Base-by-base conservation (phyloP, 2,797 vertebrate genomes). In the Poecile montanus region DNA sequence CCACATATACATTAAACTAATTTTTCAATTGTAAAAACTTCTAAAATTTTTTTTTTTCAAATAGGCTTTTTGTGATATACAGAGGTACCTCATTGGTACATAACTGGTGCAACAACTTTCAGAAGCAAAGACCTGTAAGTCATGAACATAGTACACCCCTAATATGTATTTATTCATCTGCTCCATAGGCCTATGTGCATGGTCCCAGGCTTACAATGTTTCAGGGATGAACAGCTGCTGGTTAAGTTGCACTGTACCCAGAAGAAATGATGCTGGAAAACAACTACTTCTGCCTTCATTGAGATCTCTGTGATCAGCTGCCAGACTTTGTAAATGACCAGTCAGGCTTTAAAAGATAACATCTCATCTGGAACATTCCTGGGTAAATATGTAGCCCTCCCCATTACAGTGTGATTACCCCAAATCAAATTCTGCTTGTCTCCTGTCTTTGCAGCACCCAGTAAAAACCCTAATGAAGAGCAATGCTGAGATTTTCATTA, bases 141-240 rank as follows among this genome's bases (percentile, higher is more conserved):
- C 44, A 22, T 34, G 36, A 58, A 12, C 8, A 29, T 14, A 42
- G 15, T 16, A 22, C 5, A 29, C 1, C 5, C 4, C 3, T 66
- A 34, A 51, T 7, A 4, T 23, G 13, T 13, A 16, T 13, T 18
- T 13, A 32, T 26, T 38, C 18, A 34, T 3, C 11, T 10, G 20
- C 7, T 17, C 21, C 26, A 1, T 2, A 36, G 10, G 11, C 4
- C 8, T 5, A 21, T 7, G 3, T 40, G 23, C 7, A 5, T 16
- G 4, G 5, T 42, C 26, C 34, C 34, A 38, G 16, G 34, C 1
- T 76, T 27, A 54, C 2, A 16, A 4, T 0, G 2, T 63, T 88
- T 81, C 23, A 53, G 17, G 32, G 32, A n/a, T 18, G 16, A 68
- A 38, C 7, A 68, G 9, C 16, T 76, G 38, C 62, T 47, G 22